Base-by-base conservation (phyloP, 2,113 vertebrate genomes). In the Myrmecophaga tridactyla region DNA sequence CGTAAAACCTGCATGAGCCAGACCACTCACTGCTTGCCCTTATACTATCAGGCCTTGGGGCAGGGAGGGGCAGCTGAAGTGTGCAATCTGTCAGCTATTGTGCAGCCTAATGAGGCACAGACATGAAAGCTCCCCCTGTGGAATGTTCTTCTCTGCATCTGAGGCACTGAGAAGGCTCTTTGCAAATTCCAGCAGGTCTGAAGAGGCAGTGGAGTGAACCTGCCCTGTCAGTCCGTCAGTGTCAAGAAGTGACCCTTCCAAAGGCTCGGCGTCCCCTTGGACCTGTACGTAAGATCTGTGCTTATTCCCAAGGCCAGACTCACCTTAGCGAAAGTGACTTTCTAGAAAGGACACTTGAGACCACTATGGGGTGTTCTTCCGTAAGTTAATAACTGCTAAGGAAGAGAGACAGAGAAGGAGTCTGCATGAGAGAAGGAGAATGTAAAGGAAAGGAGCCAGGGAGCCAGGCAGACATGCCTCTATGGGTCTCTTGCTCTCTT, bases 31-130 rank as follows among this genome's bases (percentile, higher is more conserved):
- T 0, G 4, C 72, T 62, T 83, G 76, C 69, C 86, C 90, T 95
- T 53, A 70, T 36, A 27, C 34, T 46, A 23, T 65, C 65, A 27
- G 72, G 72, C 85, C 72, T 25, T 0, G 8, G 75, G 67, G 41
- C 34, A 81, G 53, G 80, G 76, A 56, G 31, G 82, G 88, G 60
- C 70, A 82, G 92, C 60, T 53, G 67, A n/a, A 46, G 4, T 41
- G 29, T 86, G 65, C 48, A 41, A 69, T 88, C 43, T 87, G 91
- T 90, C 48, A 88, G 76, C 88, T 80, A 31, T 65, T 86, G 73
- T 87, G 67, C 31, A 78, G 78, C 41, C 92, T 97, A 97, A 92
- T 70, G 80, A 96, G 85, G 53, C 72, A 67, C 62, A 41, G 90
- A 76, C 92, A 86, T 81, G 93, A 93, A 82, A 25, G 41, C 51